A percentile compares a stretch with the other conserved stretches of the same genome.
phyloP scores from a whole-genome alignment of 1,140 invertebrate species.

The Drosophila bifasciata region DNA sequence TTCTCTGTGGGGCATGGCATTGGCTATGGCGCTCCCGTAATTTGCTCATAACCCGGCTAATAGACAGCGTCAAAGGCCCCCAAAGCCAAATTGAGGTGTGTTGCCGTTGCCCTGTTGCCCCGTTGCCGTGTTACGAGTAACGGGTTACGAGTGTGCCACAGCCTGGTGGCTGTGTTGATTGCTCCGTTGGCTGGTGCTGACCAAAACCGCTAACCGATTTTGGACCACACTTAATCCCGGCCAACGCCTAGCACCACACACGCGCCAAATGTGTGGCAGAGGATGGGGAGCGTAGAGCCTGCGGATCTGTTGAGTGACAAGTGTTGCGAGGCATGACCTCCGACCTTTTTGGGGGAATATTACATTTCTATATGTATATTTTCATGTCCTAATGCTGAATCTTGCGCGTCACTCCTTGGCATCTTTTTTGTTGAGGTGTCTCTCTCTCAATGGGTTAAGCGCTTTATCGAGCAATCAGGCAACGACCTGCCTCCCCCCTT shows the following conservation, averaged over 20 bases:
- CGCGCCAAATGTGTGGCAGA: slow-evolving; percentile 32
- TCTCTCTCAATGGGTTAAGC: slow-evolving; percentile 12
- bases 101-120: slow-evolving; percentile 22
- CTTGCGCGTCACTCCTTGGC: slow-evolving; percentile 15
- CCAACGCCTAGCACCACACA: slow-evolving; percentile 46
- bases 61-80: slow-evolving; percentile 65
- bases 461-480: slow-evolving; percentile 43
- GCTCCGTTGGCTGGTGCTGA: slow-evolving; percentile 14
- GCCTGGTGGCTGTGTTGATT: slow-evolving; percentile 16
- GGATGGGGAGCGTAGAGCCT: not conserved
- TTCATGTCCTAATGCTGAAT: slow-evolving; percentile 15
- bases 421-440: not conserved
- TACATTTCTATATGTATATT: too few relatives aligned
- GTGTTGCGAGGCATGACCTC: not conserved
- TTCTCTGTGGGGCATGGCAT: slow-evolving; percentile 58
- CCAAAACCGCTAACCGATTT: slow-evolving; percentile 33
- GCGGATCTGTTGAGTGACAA: slow-evolving; percentile 12
- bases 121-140: slow-evolving; percentile 18
- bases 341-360: too few relatives aligned
- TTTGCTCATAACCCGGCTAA: slow-evolving; percentile 78
- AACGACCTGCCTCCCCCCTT: not conserved
- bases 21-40: slow-evolving; percentile 74
- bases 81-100: slow-evolving; percentile 34
- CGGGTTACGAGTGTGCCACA: not conserved
- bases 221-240: slow-evolving; percentile 39